Conservation (phyloP, 2,113 vertebrate genomes). For the Bambusicola thoracicus region DNA sequence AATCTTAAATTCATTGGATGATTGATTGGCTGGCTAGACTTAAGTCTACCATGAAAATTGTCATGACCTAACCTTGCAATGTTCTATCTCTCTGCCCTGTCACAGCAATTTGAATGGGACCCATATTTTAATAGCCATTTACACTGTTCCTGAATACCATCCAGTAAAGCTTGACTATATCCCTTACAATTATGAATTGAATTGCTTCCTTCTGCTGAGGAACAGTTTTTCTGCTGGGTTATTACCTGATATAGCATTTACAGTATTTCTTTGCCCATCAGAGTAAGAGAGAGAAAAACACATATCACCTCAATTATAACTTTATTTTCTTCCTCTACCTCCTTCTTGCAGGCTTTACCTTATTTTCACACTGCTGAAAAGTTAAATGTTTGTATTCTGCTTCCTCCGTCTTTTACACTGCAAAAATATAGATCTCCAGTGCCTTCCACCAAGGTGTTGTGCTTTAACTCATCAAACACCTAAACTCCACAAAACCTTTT, state of each 20-base stretch:
- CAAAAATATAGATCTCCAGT: neutral
- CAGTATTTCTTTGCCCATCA: conserved; percentile 1
- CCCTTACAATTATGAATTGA: neutral
- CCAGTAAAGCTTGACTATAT: neutral
- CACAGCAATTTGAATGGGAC: conserved; percentile 18
- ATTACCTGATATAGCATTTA: conserved; percentile 10
- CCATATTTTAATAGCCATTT: conserved; percentile 17
- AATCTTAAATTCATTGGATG: conserved; percentile 1
- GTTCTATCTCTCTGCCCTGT: neutral
- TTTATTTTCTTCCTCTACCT: neutral
- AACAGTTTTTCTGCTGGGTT: rapidly evolving
- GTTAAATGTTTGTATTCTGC: neutral
- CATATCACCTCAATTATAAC: neutral
- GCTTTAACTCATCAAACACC: neutral
- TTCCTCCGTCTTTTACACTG: neutral
- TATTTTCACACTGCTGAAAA: neutral
- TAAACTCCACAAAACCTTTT: neutral
- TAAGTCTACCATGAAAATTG: conserved; percentile 11
- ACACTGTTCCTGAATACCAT: neutral
- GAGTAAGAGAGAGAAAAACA: neutral
- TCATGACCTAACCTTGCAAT: conserved; percentile 4
- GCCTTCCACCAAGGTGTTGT: neutral
- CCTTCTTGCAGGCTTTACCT: neutral
- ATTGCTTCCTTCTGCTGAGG: neutral
- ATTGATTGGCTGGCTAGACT: conserved; percentile 31